Evolutionary conservation across 1,140 invertebrate genomes (phyloP).

Genomic region (Drosophila pseudoananassae): DNA sequence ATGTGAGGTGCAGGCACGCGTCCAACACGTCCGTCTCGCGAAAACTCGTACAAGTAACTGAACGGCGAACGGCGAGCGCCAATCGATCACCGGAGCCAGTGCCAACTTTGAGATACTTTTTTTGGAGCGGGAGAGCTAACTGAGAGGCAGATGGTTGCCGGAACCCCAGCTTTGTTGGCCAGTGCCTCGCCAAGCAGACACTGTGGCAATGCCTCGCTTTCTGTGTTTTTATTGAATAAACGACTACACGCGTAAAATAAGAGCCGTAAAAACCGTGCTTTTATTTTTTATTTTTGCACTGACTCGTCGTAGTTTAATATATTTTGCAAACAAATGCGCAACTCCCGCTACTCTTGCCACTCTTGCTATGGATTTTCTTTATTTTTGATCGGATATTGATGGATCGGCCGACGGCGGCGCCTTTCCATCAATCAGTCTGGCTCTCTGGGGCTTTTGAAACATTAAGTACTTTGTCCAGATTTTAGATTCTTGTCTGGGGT

Average conservation of each 20-base stretch:
- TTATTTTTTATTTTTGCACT: conserved; percentile 49
- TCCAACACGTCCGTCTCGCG: conserved; percentile 76
- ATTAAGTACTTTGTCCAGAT: conserved; percentile 63
- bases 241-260: conserved; percentile 58
- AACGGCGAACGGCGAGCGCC: conserved; percentile 36
- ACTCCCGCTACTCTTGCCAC: conserved; percentile 22
- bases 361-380: conserved; percentile 20
- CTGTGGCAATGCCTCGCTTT: conserved; percentile 53
- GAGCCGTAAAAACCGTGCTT: conserved; percentile 49
- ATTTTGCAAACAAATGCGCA: conserved; percentile 57
- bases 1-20: conserved; percentile 37
- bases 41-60: conserved; percentile 80
- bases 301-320: conserved; percentile 53
- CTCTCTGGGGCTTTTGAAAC: conserved; percentile 50
- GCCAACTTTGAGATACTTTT: conserved; percentile 29
- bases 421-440: conserved; percentile 34
- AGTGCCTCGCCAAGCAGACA: conserved; percentile 41
- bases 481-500: neutral
- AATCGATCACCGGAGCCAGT: conserved; percentile 22
- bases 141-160: neutral
- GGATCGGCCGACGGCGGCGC: conserved; percentile 50
- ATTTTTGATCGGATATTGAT: conserved; percentile 38
- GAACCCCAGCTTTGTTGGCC: conserved; percentile 56
- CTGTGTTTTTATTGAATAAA: conserved; percentile 73
- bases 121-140: conserved; percentile 1